These are phyloP conservation scores for Oscheius sp. DNA, from an alignment of 2,888 invertebrate genomes.

Conservation along the genomic window DNA sequence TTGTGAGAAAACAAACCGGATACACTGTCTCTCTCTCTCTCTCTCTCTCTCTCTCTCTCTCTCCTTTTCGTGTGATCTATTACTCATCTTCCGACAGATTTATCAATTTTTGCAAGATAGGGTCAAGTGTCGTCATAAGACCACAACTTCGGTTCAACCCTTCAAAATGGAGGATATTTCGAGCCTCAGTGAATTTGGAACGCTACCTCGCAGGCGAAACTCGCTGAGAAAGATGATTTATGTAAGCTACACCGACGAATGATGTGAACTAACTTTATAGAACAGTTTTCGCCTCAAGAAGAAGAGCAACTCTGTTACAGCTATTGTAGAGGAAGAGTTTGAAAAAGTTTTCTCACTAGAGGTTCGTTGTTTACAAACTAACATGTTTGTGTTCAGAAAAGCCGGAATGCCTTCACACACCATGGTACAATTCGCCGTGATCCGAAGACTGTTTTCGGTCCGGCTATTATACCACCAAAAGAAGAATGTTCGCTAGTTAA, in stretches of 20 bases:
- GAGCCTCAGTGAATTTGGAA: not conserved
- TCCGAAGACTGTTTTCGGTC: slow-evolving; percentile 9
- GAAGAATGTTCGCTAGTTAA: slow-evolving; percentile 25
- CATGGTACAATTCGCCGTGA: slow-evolving; percentile 6
- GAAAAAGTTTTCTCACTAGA: slow-evolving; percentile 10
- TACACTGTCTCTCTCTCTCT: not conserved
- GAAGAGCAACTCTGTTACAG: not conserved
- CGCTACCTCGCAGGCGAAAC: not conserved
- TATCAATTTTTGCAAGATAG: not conserved
- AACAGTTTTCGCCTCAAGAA: slow-evolving; percentile 22
- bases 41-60: not conserved
- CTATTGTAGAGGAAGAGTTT: not conserved
- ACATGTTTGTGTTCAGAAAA: not conserved
- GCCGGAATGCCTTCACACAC: not conserved
- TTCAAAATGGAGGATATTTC: not conserved
- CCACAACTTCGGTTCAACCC: not conserved
- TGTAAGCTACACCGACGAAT: not conserved
- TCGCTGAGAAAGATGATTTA: slow-evolving; percentile 26
- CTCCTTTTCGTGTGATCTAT: no score
- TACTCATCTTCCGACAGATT: not conserved
- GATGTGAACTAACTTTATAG: not conserved
- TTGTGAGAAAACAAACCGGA: not conserved
- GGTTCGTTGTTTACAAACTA: not conserved
- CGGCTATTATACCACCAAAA: slow-evolving; percentile 18
- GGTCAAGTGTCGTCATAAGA: not conserved